Evolutionary conservation across 2,888 invertebrate genomes (phyloP).

Genomic region (Hylaea fasciaria): DNA sequence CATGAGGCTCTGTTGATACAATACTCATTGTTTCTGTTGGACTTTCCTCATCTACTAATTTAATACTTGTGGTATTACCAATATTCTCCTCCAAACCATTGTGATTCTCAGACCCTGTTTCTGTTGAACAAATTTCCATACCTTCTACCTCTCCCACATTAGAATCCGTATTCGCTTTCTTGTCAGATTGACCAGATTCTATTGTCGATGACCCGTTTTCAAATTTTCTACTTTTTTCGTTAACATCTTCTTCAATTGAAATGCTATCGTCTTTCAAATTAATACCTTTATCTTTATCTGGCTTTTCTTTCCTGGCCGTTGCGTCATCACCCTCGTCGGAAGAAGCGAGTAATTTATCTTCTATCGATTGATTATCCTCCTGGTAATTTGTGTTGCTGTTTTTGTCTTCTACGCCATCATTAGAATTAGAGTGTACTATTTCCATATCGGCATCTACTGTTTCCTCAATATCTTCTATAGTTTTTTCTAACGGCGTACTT

Average conservation of each 20-base stretch:
- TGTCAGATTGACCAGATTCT: conserved; percentile 11
- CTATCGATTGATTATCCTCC: conserved; percentile 54
- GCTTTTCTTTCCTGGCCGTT: background rate
- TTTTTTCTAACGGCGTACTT: no score
- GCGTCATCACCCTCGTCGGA: conserved; percentile 19
- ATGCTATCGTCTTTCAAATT: conserved; percentile 59
- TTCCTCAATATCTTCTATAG: conserved; percentile 2
- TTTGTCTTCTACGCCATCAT: conserved; percentile 36
- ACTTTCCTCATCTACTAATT: conserved; percentile 12
- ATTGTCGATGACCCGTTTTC: conserved; percentile 16
- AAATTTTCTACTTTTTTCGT: conserved; percentile 38
- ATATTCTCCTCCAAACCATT: conserved; percentile 5
- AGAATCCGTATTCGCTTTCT: conserved; percentile 26
- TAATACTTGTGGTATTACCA: conserved; percentile 9
- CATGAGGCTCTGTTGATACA: conserved; percentile 9
- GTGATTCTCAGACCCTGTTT: conserved; percentile 8
- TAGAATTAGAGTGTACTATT: conserved; percentile 44
- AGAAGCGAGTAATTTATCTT: conserved; percentile 62
- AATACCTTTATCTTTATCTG: conserved; percentile 37
- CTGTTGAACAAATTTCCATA: conserved; percentile 18
- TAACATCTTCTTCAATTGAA: conserved; percentile 55
- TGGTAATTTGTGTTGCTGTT: conserved; percentile 49
- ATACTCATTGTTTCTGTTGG: conserved; percentile 12
- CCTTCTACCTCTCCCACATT: no score
- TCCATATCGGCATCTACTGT: conserved; percentile 40